Base-by-base conservation (phyloP, 2,113 vertebrate species). In the Helogale parvula region DNA sequence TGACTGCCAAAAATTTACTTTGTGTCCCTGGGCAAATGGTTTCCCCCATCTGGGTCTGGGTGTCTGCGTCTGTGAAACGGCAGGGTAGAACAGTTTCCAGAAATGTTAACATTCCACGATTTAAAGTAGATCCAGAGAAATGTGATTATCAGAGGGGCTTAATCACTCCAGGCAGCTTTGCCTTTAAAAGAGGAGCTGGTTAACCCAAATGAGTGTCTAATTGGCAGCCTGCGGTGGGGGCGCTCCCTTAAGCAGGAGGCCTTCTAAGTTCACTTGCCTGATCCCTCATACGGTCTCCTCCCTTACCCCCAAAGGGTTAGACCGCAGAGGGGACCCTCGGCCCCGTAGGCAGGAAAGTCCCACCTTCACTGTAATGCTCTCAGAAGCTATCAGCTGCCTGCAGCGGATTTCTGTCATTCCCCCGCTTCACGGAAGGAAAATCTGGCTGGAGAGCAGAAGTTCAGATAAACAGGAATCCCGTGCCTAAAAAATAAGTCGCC, bases 131-230 rank as follows among this genome's bases (percentile, higher is more conserved):
- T 47, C 19, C 41, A 71, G 50, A 29, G 84, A 77, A 91, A 77
- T 50, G 41, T 50, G 85, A 87, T 47, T 35, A 87, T 97, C 52
- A 1, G 74, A 92, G 74, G 68, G 41, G 33, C 60, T 87, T 86
- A 47, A 72, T 96, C 88, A 69, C 74, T 87, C 12, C 27, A 45
- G 88, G 79, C 0, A 7, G 68, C 69, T 84, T 31, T 69, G 25
- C 45, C 35, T 66, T 83, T 63, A 29, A 95, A 66, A 90, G 65
- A 94, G 74, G 60, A 45, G 74, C 74, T 57, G 84, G 50, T 96
- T 87, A 86, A 77, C 60, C 9, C 63, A 57, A 54, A 29, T 8
- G 29, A 60, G 41, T 33, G 35, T 83, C 77, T 92, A 52, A 65
- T 21, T 66, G 83, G 71, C 88, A 93, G 92, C 47, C 94, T 50